Evolutionary conservation across 1,140 invertebrate genomes (phyloP), one percentile per base, ranked within the genome.

Genomic region (Aphaenogaster floridana): DNA sequence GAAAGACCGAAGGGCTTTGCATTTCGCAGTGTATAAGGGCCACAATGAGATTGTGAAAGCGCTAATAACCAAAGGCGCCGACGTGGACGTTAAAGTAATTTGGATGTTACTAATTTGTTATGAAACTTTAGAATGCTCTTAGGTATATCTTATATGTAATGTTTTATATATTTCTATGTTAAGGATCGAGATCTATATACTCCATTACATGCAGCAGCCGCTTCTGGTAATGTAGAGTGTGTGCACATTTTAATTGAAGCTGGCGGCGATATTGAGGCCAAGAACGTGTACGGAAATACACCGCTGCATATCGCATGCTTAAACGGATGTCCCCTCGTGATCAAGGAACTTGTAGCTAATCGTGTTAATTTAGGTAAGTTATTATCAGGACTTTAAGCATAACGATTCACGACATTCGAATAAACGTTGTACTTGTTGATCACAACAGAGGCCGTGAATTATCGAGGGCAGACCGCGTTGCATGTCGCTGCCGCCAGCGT

Each of bases 121-220:
- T 0, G 5, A 71, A 45, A 80, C 21, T 69, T 63, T 45, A 52
- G 13, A 52, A 39, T 0, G n/a, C 13, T 81, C n/a, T 81, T 54
- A 21, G 28, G 0, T 17, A 3, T 36, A 54, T 45, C 0, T 1
- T 36, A 42, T 50, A 48, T 52, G 6, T 45, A n/a, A 11, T 84
- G 28, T 13, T 8, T 48, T 77, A 11, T 15, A 3, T 52, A 34
- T 83, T 72, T 86, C 0, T 74, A 13, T 90, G 48, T 89, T 83
- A 80, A 93, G 88, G 93, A 94, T 91, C 91, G 91, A 28, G 91
- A 94, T 87, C 86, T 93, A 1, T 96, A 96, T 86, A 97, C 97
- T 11, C 97, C 97, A 0, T 93, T 97, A 71, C 97, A 97, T 92
- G 97, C 96, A 88, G 97, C 97, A 50, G 96, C 96, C 34, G 96